Evolutionary conservation across 92 coral and sea anemone genomes (phyloP).

Genomic region (Umimayanthus kanabou): DNA sequence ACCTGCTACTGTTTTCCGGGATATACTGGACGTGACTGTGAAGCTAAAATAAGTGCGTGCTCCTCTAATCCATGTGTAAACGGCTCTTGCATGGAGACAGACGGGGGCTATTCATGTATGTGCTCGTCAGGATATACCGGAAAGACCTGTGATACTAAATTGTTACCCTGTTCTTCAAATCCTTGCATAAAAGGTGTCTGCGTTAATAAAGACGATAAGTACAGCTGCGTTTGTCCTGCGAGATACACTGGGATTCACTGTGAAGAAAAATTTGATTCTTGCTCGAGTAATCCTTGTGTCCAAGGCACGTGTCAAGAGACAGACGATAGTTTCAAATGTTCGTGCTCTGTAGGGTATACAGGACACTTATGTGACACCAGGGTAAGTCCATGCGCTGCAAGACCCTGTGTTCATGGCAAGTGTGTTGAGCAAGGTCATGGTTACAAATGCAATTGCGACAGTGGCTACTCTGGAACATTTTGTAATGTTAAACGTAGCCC

Average conservation of each 20-base stretch:
- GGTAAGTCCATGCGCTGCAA: slow-evolving; percentile 36
- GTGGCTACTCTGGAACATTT: slow-evolving; percentile 51
- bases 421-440: slow-evolving; percentile 44
- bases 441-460: slow-evolving; percentile 49
- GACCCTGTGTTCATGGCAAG: slow-evolving; percentile 45
- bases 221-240: slow-evolving; percentile 43
- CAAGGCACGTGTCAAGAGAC: slow-evolving; percentile 56
- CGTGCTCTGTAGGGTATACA: slow-evolving; percentile 48
- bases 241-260: slow-evolving; percentile 48
- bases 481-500: slow-evolving; percentile 51
- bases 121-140: slow-evolving; percentile 68
- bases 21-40: slow-evolving; percentile 65
- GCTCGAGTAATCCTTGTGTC: slow-evolving; percentile 65
- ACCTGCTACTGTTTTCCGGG: slow-evolving; percentile 73
- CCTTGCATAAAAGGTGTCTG: slow-evolving; percentile 52
- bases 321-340: slow-evolving; percentile 29
- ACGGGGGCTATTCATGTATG: slow-evolving; percentile 53
- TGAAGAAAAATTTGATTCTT: slow-evolving; percentile 35
- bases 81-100: slow-evolving; percentile 58
- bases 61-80: slow-evolving; percentile 61
- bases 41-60: slow-evolving; percentile 49
- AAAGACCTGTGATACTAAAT: slow-evolving; percentile 27
- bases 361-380: slow-evolving; percentile 56
- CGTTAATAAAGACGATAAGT: slow-evolving; percentile 9
- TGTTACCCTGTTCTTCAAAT: slow-evolving; percentile 46